Evolutionary conservation across 1,140 invertebrate genomes (phyloP), one percentile per base, ranked within the genome.

Genomic region (Drosophila nannoptera): DNA sequence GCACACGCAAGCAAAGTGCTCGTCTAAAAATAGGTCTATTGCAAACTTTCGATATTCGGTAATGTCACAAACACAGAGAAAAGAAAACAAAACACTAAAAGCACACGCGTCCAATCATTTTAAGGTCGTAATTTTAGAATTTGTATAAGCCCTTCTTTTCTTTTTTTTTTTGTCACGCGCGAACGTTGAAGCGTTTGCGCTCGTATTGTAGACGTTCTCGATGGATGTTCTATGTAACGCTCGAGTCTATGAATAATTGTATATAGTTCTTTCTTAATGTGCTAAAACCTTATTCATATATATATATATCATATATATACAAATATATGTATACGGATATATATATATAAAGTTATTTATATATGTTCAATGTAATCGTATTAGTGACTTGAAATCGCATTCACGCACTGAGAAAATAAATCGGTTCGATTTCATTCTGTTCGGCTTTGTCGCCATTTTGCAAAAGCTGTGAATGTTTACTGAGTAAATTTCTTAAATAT

Each of bases 381-480:
- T 61, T 68, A 77, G 76, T 80, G 80, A 74, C 78, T 70, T 68
- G 59, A 75, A 76, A 73, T 70, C 73, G 67, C 74, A 81, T 86
- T 86, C 74, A 71, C 73, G 42, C 64, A 65, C 46, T 45, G 49
- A 40, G 35, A 43, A 59, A 54, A 16, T 48, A 49, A 40, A 45
- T 60, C 35, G 63, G 33, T 82, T 74, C 60, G 62, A 68, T 81
- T 81, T 66, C 45, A 66, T 71, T 56, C 40, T 59, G 35, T 71
- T 81, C 59, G 75, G 78, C 76, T 14, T 73, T 66, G 49, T 73
- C 69, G 77, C 73, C 77, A 76, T 56, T 73, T 63, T 77, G 76
- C 81, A 74, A 74, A 80, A 76, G 81, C 81, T 86, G 81, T 86
- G 81, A 86, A 87, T 86, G 81, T 86, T 86, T 86, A 86, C 81